A percentile compares a stretch with the other conserved stretches of the same genome.
Evolutionary conservation across 2,888 invertebrate genomes (phyloP).

Genomic region (Alviniconcha strummeri): DNA sequence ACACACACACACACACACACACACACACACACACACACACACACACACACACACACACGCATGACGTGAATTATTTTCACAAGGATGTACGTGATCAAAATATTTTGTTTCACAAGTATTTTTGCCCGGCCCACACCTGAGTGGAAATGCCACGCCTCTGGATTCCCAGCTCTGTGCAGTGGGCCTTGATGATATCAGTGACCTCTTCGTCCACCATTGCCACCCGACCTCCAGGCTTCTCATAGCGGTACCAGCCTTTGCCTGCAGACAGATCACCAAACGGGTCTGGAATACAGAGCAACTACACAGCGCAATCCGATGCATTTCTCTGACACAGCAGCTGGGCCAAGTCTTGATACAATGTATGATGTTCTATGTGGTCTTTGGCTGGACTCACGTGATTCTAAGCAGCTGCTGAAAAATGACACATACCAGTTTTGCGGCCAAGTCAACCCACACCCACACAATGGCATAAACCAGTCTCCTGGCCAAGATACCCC

Average conservation of each 20-base stretch:
- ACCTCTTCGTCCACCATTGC: constrained; percentile 57
- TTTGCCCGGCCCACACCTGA: constrained; percentile 50
- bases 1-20: not conserved
- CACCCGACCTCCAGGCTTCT: constrained; percentile 55
- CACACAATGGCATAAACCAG: no score
- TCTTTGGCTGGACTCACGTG: no score
- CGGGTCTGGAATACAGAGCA: no score
- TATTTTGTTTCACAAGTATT: not conserved
- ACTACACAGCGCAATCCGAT: no score
- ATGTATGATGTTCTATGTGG: no score
- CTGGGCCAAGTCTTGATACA: no score
- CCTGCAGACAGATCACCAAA: constrained; percentile 48
- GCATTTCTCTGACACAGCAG: no score
- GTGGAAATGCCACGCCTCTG: constrained; percentile 53
- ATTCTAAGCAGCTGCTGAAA: no score
- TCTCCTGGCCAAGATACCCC: no score
- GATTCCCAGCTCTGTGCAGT: constrained; percentile 59
- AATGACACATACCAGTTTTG: no score
- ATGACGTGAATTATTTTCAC: not conserved
- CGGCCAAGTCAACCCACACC: no score
- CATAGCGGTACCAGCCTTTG: constrained; percentile 69
- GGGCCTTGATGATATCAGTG: constrained; percentile 54
- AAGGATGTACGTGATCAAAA: not conserved
- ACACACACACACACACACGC: not conserved
- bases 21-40: not conserved